Base-by-base conservation (phyloP, 2,797 vertebrate genomes). In the Pangasius mekongensis region DNA sequence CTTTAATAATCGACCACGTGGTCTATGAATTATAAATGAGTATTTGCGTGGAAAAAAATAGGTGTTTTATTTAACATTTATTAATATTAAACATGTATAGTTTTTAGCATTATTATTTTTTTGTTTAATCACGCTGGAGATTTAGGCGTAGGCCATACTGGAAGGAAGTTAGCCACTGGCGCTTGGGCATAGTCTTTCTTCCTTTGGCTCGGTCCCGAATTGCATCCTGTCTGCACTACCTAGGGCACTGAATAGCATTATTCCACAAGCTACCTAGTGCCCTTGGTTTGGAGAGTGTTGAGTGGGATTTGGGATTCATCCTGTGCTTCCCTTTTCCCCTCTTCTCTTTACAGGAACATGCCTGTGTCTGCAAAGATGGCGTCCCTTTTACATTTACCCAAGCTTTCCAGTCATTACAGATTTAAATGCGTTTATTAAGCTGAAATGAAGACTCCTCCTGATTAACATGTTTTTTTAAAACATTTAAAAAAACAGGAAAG, bases 361-460 rank as follows among this genome's bases (percentile, higher is more conserved):
- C 84, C 87, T 36, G 73, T 56, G 80, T 76, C 87, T 87, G 85
- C 82, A 92, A 91, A 92, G 90, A 92, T 92, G 91, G 91, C 91
- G 91, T 77, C 91, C 86, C n/a, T 86, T 83, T 86, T 77, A 56
- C 64, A 30, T 89, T 82, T 49, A 39, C 77, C 83, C 76, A 43
- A 11, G 56, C 43, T 80, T 83, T 83, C 73, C 85, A 47, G 64
- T 64, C 39, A 7, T n/a, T 83, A 11, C 27, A 58, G 0, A 60
- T 36, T 58, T 11, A 22, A 58, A 58, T 11, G 0, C 2, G 1
- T 60, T 81, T 27, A 20, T 81, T 58, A 36, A 62, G 1, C 36
- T 43, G 18, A 43, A 81, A 39, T 14, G 3, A 56, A 20, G 27
- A 6, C 14, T 30, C 27, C 18, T 54, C 3, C 5, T 78, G 27